Conservation (phyloP, 2,888 invertebrate species). For the Tiphia femorata region DNA sequence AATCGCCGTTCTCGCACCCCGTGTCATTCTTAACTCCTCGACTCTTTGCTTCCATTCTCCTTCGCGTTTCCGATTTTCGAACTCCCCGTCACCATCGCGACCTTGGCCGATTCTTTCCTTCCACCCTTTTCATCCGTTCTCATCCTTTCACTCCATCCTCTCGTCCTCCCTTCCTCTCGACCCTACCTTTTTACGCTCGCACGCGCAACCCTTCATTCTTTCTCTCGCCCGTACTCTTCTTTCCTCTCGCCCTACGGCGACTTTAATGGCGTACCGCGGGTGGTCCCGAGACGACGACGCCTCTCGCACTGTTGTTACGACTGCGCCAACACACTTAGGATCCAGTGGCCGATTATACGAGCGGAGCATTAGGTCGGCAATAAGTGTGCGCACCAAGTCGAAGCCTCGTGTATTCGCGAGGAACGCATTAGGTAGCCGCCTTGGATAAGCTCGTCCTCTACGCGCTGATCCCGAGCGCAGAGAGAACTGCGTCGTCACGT, state of each 20-base stretch:
- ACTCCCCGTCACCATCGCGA: conserved; percentile 6
- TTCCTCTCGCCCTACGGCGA: conserved; percentile 28
- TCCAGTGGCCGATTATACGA: conserved; percentile 47
- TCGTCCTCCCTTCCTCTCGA: neutral
- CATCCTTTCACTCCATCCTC: neutral
- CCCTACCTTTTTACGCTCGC: neutral
- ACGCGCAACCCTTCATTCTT: conserved; percentile 1
- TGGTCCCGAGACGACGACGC: conserved; percentile 57
- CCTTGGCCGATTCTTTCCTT: conserved; percentile 14
- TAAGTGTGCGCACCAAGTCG: conserved; percentile 29
- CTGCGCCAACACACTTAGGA: conserved; percentile 39
- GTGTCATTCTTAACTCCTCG: conserved; percentile 37
- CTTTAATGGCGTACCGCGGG: conserved; percentile 60
- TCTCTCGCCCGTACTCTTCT: conserved; percentile 4
- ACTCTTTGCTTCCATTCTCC: conserved; percentile 1
- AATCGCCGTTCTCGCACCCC: conserved; percentile 11
- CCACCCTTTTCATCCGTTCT: neutral
- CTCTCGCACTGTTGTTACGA: conserved; percentile 61
- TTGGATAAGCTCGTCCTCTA: too few species aligned
- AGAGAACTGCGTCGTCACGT: conserved; percentile 5
- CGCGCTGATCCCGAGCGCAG: neutral
- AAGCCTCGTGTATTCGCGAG: conserved; percentile 15
- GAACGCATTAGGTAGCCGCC: conserved; percentile 16
- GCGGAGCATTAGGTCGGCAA: conserved; percentile 52
- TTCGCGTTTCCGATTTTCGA: conserved; percentile 21